Base-by-base conservation (phyloP, 2,797 vertebrate genomes). In the Ptychobarbus kaznakovi region DNA sequence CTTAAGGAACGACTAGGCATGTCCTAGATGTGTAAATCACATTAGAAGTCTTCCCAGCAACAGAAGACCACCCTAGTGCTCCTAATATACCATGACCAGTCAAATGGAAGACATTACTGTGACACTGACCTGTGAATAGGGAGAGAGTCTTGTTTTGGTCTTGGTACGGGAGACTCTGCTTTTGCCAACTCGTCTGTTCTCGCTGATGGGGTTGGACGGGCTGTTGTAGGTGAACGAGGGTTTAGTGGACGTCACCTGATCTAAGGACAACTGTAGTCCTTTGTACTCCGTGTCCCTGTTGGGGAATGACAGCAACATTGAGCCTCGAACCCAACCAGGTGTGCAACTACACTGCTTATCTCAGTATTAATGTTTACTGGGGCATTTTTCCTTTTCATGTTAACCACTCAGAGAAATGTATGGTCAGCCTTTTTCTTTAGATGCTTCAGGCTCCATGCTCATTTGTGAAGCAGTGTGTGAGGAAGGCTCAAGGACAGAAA, bases 271-370 rank as follows among this genome's bases (percentile, higher is more conserved):
- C 92, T 99, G 98, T 9, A 99, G 94, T 81, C 97, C 98, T 95
- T 99, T 99, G 89, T 98, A 99, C 91, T 99, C 98, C 0, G 97
- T 97, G 90, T 99, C 97, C 93, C 98, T 99, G 90, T 51, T 82
- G 82, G 81, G 87, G 85, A 92, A 82, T 6, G 38, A 56, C 35
- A 28, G 22, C 46, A 25, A 22, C 58, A 80, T 38, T 80, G 11
- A 80, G 44, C 11, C 13, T n/a, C 25, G 6, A 68, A 68, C 2
- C 15, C 22, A 70, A 22, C 11, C 12, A 11, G 53, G 56, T 28
- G 35, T 58, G 46, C 12, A 16, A 76, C 70, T 76, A 44, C 68
- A 73, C 72, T n/a, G 70, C 65, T 70, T 35, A 61, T 84, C 81
- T 87, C 38, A 16, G 84, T 68, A 82, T 85, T 80, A 18, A 10